Evolutionary conservation across 2,113 vertebrate species (phyloP).

Genomic region (Oncorhynchus mykiss): DNA sequence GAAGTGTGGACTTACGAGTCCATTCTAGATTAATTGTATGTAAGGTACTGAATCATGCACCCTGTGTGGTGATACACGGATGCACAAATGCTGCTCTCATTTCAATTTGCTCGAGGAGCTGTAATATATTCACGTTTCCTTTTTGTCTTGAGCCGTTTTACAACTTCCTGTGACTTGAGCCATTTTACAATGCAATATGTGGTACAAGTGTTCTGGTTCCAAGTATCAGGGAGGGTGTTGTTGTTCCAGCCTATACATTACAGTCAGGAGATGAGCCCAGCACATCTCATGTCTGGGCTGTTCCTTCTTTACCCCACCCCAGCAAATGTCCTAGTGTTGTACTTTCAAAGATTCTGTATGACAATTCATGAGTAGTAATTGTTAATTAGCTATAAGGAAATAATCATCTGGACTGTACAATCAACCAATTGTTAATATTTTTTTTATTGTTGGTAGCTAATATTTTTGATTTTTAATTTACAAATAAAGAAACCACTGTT

Average conservation of each 20-base stretch:
- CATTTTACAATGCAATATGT: neutral
- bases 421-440: slow-evolving; percentile 63
- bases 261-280: no score
- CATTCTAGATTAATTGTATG: slow-evolving; percentile 5
- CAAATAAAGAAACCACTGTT: slow-evolving; percentile 64
- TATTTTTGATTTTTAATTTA: slow-evolving; percentile 64
- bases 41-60: slow-evolving; percentile 42
- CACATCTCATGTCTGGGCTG: no score
- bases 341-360: slow-evolving; percentile 38
- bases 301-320: no score
- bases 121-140: neutral
- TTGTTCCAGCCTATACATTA: no score
- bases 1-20: neutral
- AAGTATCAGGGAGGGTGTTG: no score
- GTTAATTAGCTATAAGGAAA: slow-evolving; percentile 49
- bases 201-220: no score
- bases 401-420: slow-evolving; percentile 58
- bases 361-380: slow-evolving; percentile 33
- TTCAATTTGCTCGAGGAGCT: slow-evolving; percentile 13
- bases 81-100: slow-evolving; percentile 35
- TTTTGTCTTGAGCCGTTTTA: neutral
- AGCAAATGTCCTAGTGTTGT: slow-evolving; percentile 26
- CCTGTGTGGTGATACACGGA: slow-evolving; percentile 12
- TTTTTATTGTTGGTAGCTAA: slow-evolving; percentile 60
- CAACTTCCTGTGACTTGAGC: no score